Base-by-base conservation (phyloP, 2,797 vertebrate species). In the Botia almorhae region DNA sequence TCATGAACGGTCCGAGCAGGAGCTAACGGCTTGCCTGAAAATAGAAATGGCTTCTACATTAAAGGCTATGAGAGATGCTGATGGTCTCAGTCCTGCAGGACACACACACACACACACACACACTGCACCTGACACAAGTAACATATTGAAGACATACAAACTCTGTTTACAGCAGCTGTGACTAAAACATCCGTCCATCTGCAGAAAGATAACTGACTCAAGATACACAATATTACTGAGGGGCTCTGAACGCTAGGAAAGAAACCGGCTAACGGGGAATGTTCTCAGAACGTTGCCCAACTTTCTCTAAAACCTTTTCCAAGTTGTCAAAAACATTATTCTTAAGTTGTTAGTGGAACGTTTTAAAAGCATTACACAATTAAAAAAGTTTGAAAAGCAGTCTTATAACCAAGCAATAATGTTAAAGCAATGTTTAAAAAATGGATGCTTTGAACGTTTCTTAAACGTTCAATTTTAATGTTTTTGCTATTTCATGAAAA, bases 41-140 rank as follows among this genome's bases (percentile, higher is more conserved):
- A 48, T 29, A 69, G 21, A 46, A 68, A 68, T 12, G 63, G 0
- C 23, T 55, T 69, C 11, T 16, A 29, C 58, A 61, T 23, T 13
- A 50, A 39, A 29, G 29, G 16, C 23, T 12, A 3, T 43, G 55
- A 63, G 29, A 78, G 70, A 60, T 70, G 67, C 56, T 70, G n/a
- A 70, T 55, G 78, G 33, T 5, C 36, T 48, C 61, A 51, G 58
- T 2, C 46, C 69, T 79, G 46, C 29, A 50, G 48, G 65, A 69
- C 21, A 63, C 43, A 65, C 50, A 56, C 8, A 17, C 67, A 61
- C 8, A 65, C 69, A 53, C 16, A 72, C 69, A 65, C 68, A 51
- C 21, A 0, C 19, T 60, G 21, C 2, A 60, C 36, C 58, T 23
- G 43, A 71, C 68, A 70, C 26, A 71, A 51, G 23, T 63, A 19